Conservation (phyloP, 1,140 invertebrate genomes). For the Archivesica marissinica region DNA sequence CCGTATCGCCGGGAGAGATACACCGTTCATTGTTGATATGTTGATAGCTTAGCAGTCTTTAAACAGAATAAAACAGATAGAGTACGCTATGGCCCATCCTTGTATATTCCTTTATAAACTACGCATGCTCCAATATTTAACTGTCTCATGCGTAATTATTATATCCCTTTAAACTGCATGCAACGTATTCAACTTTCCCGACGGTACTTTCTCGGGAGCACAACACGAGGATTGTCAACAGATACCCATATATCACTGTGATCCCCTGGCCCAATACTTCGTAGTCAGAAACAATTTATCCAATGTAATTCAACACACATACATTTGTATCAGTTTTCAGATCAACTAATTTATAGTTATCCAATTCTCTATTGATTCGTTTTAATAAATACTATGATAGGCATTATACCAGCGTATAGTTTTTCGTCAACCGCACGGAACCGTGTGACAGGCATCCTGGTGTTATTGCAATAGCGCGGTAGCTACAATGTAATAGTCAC, state of each 20-base stretch:
- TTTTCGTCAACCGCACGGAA: not conserved
- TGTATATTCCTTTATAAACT: no score
- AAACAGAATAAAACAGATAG: no score
- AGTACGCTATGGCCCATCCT: no score
- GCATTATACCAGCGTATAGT: conserved; percentile 3
- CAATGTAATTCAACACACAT: conserved; percentile 1
- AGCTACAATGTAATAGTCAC: not conserved
- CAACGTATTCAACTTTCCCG: not conserved
- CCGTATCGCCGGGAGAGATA: conserved; percentile 63
- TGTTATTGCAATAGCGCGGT: not conserved
- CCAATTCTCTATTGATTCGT: conserved; percentile 19
- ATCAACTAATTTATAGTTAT: conserved; percentile 37
- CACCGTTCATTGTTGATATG: conserved; percentile 58
- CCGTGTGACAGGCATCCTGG: not conserved
- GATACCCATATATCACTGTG: not conserved
- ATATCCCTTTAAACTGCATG: not conserved
- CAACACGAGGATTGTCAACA: not conserved
- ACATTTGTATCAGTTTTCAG: not conserved
- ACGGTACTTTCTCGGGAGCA: not conserved
- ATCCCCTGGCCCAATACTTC: not conserved
- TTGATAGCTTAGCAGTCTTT: no score
- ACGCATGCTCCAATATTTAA: no score
- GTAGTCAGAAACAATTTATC: not conserved
- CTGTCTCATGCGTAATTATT: no score
- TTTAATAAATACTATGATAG: conserved; percentile 18